Conservation (phyloP, 2,888 invertebrate genomes). For the Synanthedon formicaeformis region DNA sequence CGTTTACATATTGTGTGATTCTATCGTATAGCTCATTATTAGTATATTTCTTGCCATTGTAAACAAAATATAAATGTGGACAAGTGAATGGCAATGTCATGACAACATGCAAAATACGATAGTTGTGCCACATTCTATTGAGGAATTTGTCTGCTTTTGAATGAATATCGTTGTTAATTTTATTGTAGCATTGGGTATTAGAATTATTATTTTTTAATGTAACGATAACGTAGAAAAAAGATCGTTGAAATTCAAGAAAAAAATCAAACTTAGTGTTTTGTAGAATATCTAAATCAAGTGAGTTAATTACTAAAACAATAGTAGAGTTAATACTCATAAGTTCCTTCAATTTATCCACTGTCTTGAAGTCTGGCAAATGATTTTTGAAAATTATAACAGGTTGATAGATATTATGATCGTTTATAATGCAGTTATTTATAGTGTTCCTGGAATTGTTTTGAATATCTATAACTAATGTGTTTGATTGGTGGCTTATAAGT, state of each 20-base stretch:
- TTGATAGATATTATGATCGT: background rate
- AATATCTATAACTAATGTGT: conserved; percentile 3
- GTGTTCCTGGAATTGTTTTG: conserved; percentile 1
- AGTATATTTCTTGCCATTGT: conserved; percentile 16
- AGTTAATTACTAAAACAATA: conserved; percentile 14
- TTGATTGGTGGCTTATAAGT: background rate
- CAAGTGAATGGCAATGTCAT: conserved; percentile 28
- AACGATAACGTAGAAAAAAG: conserved; percentile 21
- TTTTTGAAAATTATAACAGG: background rate
- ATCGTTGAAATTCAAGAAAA: conserved; percentile 16
- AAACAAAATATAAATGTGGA: conserved; percentile 18
- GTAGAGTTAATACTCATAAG: conserved; percentile 6
- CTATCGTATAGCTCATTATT: conserved; percentile 22
- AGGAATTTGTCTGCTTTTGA: conserved; percentile 18
- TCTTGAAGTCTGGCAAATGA: background rate
- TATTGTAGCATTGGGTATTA: conserved; percentile 17
- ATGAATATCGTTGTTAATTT: conserved; percentile 12
- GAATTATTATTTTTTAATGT: conserved; percentile 12
- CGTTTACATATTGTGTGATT: conserved; percentile 18
- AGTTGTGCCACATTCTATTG: conserved; percentile 28
- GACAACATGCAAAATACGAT: conserved; percentile 16
- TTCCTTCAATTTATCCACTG: background rate
- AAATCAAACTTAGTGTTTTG: conserved; percentile 6
- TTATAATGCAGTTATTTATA: conserved; percentile 2
- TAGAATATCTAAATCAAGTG: conserved; percentile 12